phyloP scores from a whole-genome alignment of 2,888 invertebrate species.

The Eulithis prunata region DNA sequence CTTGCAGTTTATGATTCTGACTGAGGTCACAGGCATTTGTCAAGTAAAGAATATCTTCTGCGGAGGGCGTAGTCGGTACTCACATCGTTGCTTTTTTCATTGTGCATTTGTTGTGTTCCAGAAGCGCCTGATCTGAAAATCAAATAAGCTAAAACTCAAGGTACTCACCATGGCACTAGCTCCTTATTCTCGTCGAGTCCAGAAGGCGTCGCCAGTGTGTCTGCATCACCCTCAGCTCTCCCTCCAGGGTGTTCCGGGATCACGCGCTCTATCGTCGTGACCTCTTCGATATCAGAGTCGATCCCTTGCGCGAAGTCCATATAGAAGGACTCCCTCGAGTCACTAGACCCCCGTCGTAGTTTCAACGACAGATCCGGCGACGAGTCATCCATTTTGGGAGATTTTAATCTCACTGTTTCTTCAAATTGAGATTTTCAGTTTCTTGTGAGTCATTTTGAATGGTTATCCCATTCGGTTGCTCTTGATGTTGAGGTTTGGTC shows the following conservation, averaged over 20 bases:
- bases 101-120: too few relatives aligned
- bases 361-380: constrained; percentile 94
- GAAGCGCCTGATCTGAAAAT: constrained; percentile 2
- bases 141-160: not conserved
- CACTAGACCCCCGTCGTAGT: constrained; percentile 92
- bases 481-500: constrained; percentile 54
- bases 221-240: constrained; percentile 75
- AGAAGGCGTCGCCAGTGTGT: constrained; percentile 79
- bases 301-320: constrained; percentile 96
- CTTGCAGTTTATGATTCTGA: too few relatives aligned
- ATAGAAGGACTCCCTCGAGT: constrained; percentile 94
- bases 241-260: constrained; percentile 80
- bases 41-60: too few relatives aligned
- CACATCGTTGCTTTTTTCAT: too few relatives aligned
- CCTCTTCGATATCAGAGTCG: constrained; percentile 95
- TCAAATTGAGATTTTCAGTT: constrained; percentile 18
- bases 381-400: constrained; percentile 86
- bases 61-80: too few relatives aligned
- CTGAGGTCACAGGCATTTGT: too few relatives aligned
- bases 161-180: constrained; percentile 74
- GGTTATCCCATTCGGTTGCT: constrained; percentile 38
- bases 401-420: constrained; percentile 42
- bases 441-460: constrained; percentile 25
- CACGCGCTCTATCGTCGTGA: constrained; percentile 87
- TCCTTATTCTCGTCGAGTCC: constrained; percentile 80